A percentile compares a stretch with the other conserved stretches of the same genome.
Conservation (phyloP, 2,797 vertebrate genomes). For the Scolopax rusticola region DNA sequence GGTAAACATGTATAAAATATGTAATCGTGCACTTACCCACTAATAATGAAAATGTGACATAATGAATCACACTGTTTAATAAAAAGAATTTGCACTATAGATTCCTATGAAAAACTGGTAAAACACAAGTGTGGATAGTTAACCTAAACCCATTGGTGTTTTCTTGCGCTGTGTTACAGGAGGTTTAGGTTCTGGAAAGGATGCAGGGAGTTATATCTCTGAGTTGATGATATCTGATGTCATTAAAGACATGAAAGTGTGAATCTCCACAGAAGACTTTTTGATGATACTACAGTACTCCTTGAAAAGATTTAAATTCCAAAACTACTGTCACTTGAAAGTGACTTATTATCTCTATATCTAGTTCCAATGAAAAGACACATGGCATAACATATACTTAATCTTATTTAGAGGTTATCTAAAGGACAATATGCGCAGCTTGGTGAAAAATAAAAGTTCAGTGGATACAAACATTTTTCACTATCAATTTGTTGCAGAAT, state of each 20-base stretch:
- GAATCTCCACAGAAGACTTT: neutral
- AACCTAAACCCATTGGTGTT: neutral
- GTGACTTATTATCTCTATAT: neutral
- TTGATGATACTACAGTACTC: neutral
- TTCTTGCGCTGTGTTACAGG: neutral
- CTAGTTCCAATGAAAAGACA: neutral
- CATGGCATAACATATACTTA: neutral
- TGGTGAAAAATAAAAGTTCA: neutral
- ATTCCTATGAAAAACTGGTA: neutral
- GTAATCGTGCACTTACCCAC: neutral
- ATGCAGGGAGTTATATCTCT: neutral
- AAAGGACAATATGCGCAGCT: neutral
- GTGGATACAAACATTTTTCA: neutral
- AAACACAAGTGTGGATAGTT: neutral
- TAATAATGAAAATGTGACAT: neutral
- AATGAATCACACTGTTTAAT: neutral
- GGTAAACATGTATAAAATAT: neutral
- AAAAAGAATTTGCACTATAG: neutral
- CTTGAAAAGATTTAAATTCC: conserved; percentile 33
- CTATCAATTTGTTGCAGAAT: neutral
- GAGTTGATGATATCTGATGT: neutral
- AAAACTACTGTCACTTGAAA: conserved; percentile 10
- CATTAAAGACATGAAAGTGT: conserved; percentile 3
- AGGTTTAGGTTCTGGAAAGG: neutral
- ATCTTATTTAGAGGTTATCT: neutral